Percentiles rank a stretch among this genome's conserved stretches.
These are phyloP conservation scores for Percina caprodes DNA, from an alignment of 2,113 vertebrate genomes.

Conservation along the genomic window DNA sequence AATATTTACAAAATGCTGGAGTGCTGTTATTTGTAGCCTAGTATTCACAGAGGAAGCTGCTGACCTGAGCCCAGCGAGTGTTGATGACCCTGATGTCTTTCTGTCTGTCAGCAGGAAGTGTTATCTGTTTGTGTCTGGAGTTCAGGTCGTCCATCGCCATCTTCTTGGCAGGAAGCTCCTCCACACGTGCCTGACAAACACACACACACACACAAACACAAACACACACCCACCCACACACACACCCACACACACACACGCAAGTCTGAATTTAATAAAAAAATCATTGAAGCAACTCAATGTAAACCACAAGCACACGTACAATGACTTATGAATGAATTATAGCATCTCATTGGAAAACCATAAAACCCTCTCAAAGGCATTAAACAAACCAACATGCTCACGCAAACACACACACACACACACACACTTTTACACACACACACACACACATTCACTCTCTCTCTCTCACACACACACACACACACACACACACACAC, in stretches of 20 bases:
- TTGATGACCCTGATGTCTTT: constrained; percentile 89
- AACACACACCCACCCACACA: constrained; percentile 7
- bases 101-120: constrained; percentile 87
- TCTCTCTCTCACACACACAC: too few species aligned
- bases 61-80: constrained; percentile 92
- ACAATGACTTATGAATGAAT: constrained; percentile 27
- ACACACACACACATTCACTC: too few species aligned
- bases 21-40: neutral
- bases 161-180: constrained; percentile 88
- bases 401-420: constrained; percentile 5
- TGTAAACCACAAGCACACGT: constrained; percentile 16
- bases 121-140: constrained; percentile 85
- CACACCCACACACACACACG: constrained; percentile 34
- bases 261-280: constrained; percentile 23
- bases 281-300: constrained; percentile 21
- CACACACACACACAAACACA: constrained; percentile 39
- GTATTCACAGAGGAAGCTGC: constrained; percentile 18
- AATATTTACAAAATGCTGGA: neutral
- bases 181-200: constrained; percentile 85
- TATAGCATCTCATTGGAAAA: constrained; percentile 24
- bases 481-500: too few species aligned
- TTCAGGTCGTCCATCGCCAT: constrained; percentile 89
- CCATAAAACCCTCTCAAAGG: constrained; percentile 13
- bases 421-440: too few species aligned
- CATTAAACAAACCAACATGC: constrained; percentile 20